Evolutionary conservation across 1,140 invertebrate species (phyloP), one percentile per base, ranked within the genome.

Genomic region (Bombyx mori): DNA sequence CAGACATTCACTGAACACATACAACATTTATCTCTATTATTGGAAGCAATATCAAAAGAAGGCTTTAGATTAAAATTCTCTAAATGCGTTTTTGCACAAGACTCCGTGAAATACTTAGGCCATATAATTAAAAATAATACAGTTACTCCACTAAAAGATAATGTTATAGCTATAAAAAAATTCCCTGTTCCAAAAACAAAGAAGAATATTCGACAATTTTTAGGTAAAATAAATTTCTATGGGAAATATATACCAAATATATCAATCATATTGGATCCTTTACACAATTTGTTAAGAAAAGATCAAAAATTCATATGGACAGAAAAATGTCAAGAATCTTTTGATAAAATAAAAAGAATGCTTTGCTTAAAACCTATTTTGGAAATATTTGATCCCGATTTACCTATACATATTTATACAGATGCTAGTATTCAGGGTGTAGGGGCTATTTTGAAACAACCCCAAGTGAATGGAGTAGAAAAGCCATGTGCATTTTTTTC

Each of bases 201-300:
- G 35, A 60, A 57, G 46, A 61, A 61, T 54, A n/a, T 64, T 7
- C n/a, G 62, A 53, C 58, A 64, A 48, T 61, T 64, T 57, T 50
- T 66, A 54, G 64, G 56, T 7, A 61, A 65, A 61, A 61, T 61
- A 42, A 57, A 58, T 56, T 65, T 61, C 49, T 65, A 65, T 58
- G 44, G 43, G n/a, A 56, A 66, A 55, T 63, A 58, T 52, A 44
- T 64, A 44, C 54, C 50, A 51, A 64, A 61, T 48, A 52, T 44
- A 35, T 22, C 58, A 7, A 62, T 59, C 7, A 49, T 53, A 44
- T 52, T 64, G 8, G 62, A 68, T 35, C 65, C 62, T 7, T 54
- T 67, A 57, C 59, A 68, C 57, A 64, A 59, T 54, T 57, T 59
- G 26, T 49, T 63, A 18, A 58, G 61, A 48, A 63, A 62, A 58